Conservation (phyloP, 2,797 vertebrate species). For the Choloepus didactylus region DNA sequence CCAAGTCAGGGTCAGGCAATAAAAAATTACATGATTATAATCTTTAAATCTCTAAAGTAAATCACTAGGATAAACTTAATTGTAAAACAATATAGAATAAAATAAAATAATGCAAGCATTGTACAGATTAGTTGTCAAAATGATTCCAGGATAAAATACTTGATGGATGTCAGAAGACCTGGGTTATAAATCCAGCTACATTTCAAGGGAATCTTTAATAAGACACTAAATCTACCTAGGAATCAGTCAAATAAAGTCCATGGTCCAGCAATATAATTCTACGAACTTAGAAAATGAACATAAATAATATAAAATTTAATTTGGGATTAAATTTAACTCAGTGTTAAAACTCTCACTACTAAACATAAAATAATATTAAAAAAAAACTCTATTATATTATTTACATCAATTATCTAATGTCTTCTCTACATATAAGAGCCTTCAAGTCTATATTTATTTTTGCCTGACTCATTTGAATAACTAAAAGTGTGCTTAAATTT, state of each 20-base stretch:
- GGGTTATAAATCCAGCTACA: not conserved
- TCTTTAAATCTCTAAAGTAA: slow-evolving; percentile 72
- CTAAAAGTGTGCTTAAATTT: slow-evolving; percentile 15
- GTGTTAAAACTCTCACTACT: slow-evolving; percentile 15
- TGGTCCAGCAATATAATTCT: not conserved
- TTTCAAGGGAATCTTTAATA: not conserved
- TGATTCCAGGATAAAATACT: slow-evolving; percentile 57
- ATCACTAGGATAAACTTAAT: slow-evolving; percentile 79
- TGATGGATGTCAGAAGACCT: not conserved
- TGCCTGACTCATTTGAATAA: slow-evolving; percentile 21
- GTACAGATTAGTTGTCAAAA: slow-evolving; percentile 60
- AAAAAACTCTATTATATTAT: not conserved
- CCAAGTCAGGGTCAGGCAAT: not conserved
- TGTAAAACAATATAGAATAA: slow-evolving; percentile 59
- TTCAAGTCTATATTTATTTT: slow-evolving; percentile 35
- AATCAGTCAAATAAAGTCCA: not conserved
- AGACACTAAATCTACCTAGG: not conserved
- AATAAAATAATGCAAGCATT: slow-evolving; percentile 66
- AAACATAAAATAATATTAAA: too few relatives aligned
- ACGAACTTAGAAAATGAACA: slow-evolving; percentile 36
- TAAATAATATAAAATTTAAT: slow-evolving; percentile 33
- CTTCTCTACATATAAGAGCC: not conserved
- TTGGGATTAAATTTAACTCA: not conserved
- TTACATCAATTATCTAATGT: slow-evolving; percentile 3
- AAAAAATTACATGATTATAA: slow-evolving; percentile 71